Evolutionary conservation across 2,113 vertebrate genomes (phyloP), one percentile per base, ranked within the genome.

Genomic region (Leptodactylus fuscus): DNA sequence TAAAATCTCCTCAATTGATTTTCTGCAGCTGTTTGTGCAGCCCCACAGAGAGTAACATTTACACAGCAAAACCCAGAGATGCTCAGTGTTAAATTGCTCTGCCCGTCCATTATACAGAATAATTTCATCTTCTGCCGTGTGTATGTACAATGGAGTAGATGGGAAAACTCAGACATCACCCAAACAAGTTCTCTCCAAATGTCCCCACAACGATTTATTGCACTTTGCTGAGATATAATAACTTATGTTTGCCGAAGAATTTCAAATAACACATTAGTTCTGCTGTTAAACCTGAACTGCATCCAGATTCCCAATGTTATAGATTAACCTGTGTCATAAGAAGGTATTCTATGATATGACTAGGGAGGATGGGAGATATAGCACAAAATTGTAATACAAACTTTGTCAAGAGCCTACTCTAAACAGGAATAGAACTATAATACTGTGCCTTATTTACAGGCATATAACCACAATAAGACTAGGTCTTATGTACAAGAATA

Each of bases 11-110:
- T 24, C 20, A 41, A 79, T 79, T 79, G 76, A 79, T 79, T 79
- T 79, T 78, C 34, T 78, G 51, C 76, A 78, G 76, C 49, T 78
- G 76, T 78, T 60, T 79, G 49, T 58, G 51, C 76, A 58, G 76
- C 76, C 76, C 76, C 51, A 58, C 76, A 55, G 51, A 58, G 76
- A 79, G 36, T 79, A 79, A 79, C 76, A 79, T 79, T 79, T 79
- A 79, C 76, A 79, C 76, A 79, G 76, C 76, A 79, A 79, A 79
- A 79, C 51, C 51, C 48, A 41, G 55, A 79, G 76, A 58, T 60
- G 51, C 24, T 18, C 49, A 38, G 32, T 38, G 49, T 58, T 78
- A 78, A 78, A 78, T 78, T 78, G 75, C 51, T 78, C 51, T 79
- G 76, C 36, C 51, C 36, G 53, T 79, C 76, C 76, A 79, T 79